Percentiles rank a stretch among this genome's conserved stretches.
These are phyloP conservation scores for Trypoxylus dichotomus DNA, from an alignment of 1,140 invertebrate species.

Conservation along the genomic window DNA sequence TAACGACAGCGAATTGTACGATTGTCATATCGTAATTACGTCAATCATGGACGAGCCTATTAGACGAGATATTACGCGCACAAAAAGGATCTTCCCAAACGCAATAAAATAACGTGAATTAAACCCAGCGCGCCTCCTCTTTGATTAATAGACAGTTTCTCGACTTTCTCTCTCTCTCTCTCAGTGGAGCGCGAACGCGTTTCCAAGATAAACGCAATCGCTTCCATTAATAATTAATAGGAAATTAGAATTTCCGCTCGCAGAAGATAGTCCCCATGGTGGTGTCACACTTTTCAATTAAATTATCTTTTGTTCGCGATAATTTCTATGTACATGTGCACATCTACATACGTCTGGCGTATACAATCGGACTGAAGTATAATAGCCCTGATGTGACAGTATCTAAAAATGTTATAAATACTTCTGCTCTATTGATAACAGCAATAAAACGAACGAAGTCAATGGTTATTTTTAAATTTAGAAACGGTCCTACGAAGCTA, in stretches of 20 bases:
- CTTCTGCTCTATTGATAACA: background rate
- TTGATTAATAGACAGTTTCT: conserved; percentile 10
- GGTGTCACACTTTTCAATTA: conserved; percentile 21
- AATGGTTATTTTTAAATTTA: background rate
- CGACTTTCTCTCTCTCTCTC: background rate
- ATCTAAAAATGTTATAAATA: conserved; percentile 17
- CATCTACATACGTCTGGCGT: too few species aligned
- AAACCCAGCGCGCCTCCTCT: background rate
- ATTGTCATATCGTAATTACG: too few species aligned
- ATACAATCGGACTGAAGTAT: background rate
- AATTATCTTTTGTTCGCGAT: conserved; percentile 24
- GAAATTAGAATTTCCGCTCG: conserved; percentile 19
- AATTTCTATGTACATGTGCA: background rate
- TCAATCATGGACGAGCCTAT: too few species aligned
- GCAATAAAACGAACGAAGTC: background rate
- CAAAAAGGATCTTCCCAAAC: background rate
- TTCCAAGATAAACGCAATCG: conserved; percentile 3
- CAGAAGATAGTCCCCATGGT: background rate
- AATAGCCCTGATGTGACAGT: background rate
- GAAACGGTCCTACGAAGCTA: background rate
- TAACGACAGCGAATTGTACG: too few species aligned
- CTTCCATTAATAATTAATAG: conserved; percentile 22
- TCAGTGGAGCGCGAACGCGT: background rate
- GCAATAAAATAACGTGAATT: conserved; percentile 5
- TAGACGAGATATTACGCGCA: too few species aligned